phyloP scores from a whole-genome alignment of 1,140 invertebrate genomes.

The Eumeta japonica region DNA sequence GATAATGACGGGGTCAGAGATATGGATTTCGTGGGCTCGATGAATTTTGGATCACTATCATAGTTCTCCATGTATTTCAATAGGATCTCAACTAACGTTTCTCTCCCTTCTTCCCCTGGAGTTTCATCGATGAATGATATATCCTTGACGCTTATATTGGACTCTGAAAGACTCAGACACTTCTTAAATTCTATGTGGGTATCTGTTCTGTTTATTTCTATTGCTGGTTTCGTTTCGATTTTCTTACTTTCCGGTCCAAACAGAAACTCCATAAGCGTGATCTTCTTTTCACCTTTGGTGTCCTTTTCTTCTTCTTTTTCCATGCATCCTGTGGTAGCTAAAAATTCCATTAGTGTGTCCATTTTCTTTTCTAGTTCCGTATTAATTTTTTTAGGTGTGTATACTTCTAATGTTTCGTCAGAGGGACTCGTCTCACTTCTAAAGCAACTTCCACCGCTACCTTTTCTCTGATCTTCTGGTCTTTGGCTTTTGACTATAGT shows the following conservation, averaged over 20 bases:
- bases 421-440: conserved; percentile 43
- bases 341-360: conserved; percentile 50
- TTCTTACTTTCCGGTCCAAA: conserved; percentile 40
- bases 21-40: conserved; percentile 27
- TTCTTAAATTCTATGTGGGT: conserved; percentile 9
- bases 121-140: conserved; percentile 51
- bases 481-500: conserved; percentile 51
- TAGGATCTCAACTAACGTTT: conserved; percentile 48
- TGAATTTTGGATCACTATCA: conserved; percentile 27
- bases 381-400: conserved; percentile 36
- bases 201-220: conserved; percentile 41
- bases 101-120: conserved; percentile 38
- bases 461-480: conserved; percentile 30
- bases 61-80: conserved; percentile 53
- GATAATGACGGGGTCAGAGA: conserved; percentile 40
- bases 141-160: conserved; percentile 44
- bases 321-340: conserved; percentile 41
- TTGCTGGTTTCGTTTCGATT: conserved; percentile 27
- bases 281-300: conserved; percentile 40
- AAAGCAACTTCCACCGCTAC: conserved; percentile 48
- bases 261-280: conserved; percentile 49
- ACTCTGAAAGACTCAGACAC: conserved; percentile 37
- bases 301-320: conserved; percentile 30
- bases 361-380: conserved; percentile 48
- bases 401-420: conserved; percentile 29